phyloP scores from a whole-genome alignment of 2,888 invertebrate genomes.

The Catocala nupta region DNA sequence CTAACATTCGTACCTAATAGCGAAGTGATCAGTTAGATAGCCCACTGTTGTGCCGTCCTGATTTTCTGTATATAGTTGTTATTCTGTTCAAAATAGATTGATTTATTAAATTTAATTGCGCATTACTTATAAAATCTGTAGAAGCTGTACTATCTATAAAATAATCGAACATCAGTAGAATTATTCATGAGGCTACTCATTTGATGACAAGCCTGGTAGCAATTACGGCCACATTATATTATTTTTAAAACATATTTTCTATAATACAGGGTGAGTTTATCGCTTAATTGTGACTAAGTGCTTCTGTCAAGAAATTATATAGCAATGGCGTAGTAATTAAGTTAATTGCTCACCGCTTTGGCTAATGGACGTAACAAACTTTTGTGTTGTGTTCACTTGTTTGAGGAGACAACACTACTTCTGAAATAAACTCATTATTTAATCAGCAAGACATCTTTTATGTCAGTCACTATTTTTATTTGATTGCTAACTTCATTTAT shows the following conservation, averaged over 20 bases:
- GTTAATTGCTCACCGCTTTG: constrained; percentile 53
- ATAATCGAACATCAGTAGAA: no score
- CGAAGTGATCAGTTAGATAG: no score
- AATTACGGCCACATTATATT: constrained; percentile 17
- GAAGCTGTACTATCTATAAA: no score
- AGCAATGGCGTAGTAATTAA: constrained; percentile 55
- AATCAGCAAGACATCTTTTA: no score
- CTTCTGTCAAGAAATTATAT: constrained; percentile 55
- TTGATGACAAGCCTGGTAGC: constrained; percentile 19
- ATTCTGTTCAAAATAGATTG: no score
- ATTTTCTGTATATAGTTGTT: no score
- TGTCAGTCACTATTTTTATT: not conserved
- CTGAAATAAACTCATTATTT: not conserved
- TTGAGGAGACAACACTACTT: constrained; percentile 8
- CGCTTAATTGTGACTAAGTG: constrained; percentile 41
- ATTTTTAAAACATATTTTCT: constrained; percentile 18
- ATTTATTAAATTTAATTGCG: no score
- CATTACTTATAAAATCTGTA: no score
- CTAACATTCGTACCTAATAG: no score
- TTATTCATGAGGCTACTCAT: constrained; percentile 6
- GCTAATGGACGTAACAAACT: constrained; percentile 51
- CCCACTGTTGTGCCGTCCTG: no score
- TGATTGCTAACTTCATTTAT: no score
- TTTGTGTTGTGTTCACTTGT: constrained; percentile 33
- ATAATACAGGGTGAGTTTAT: constrained; percentile 24